A percentile compares a stretch with the other conserved stretches of the same genome.
Conservation (phyloP, 2,113 vertebrate species). For the Malurus cyaneus region DNA sequence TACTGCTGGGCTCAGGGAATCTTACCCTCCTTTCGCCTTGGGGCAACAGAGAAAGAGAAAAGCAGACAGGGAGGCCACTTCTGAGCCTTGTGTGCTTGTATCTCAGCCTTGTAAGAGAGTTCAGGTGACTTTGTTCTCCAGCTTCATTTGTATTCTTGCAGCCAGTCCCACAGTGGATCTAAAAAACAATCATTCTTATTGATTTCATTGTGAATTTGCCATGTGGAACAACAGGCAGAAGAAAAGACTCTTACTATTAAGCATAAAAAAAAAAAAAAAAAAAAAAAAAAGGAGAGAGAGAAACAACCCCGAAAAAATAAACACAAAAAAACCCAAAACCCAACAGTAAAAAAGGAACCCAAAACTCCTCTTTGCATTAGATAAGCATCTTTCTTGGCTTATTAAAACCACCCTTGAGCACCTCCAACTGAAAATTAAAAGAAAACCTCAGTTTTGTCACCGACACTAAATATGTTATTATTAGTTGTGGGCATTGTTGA, state of each 20-base stretch:
- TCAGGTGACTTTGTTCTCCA: constrained; percentile 6
- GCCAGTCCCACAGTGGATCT: background rate
- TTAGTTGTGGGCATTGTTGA: background rate
- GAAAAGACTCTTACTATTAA: background rate
- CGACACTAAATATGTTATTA: background rate
- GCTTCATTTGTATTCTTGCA: constrained; percentile 32
- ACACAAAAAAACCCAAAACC: background rate
- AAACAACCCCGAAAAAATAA: too few relatives aligned
- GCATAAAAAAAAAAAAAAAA: background rate
- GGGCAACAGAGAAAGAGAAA: background rate
- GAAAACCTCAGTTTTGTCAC: background rate
- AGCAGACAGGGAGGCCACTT: background rate
- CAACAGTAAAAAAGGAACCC: background rate
- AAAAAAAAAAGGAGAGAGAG: too few relatives aligned
- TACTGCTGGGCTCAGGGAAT: rapidly evolving
- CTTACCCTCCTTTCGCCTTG: background rate
- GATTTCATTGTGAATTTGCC: constrained; percentile 32
- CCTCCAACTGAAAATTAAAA: background rate
- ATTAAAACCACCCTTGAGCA: background rate
- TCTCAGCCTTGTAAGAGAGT: background rate
- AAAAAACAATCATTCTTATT: constrained; percentile 28
- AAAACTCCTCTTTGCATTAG: background rate
- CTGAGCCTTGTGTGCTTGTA: background rate
- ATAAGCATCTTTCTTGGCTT: background rate
- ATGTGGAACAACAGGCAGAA: constrained; percentile 1